phyloP scores from a whole-genome alignment of 2,113 vertebrate genomes.

The Anolis carolinensis region DNA sequence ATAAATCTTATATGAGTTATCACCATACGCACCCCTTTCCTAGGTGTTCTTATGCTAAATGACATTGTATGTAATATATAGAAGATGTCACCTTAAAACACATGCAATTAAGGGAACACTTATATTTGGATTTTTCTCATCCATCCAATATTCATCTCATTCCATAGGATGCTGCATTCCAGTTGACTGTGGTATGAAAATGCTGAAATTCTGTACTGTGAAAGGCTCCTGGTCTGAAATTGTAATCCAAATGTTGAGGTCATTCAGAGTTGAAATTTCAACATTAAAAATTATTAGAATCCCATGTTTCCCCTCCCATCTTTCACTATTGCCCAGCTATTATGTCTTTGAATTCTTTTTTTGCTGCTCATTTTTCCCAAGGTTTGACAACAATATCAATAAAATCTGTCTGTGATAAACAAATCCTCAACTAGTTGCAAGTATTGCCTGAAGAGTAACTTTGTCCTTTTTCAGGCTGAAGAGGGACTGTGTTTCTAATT shows the following conservation, averaged over 20 bases:
- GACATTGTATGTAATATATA: not conserved
- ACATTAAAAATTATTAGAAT: not conserved
- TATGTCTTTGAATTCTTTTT: not conserved
- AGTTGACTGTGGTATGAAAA: not conserved
- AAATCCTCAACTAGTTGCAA: not conserved
- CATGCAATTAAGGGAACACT: not conserved
- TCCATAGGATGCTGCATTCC: no score
- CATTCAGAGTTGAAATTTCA: not conserved
- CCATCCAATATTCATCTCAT: not conserved
- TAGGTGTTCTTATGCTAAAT: not conserved
- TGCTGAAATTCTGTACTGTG: no score
- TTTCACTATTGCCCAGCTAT: no score
- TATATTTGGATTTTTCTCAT: not conserved
- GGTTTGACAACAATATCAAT: not conserved
- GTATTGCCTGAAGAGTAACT: not conserved
- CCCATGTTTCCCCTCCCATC: no score
- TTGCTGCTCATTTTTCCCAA: not conserved
- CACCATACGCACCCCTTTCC: not conserved
- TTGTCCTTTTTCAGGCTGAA: no score
- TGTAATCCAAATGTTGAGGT: no score
- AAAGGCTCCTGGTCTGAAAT: no score
- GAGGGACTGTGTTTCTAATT: not conserved
- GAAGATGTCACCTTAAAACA: not conserved
- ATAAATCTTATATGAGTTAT: not conserved
- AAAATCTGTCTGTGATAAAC: not conserved